A percentile compares a stretch with the other conserved stretches of the same genome.
phyloP scores from a whole-genome alignment of 2,797 vertebrate genomes.

The Gymnocypris eckloni region DNA sequence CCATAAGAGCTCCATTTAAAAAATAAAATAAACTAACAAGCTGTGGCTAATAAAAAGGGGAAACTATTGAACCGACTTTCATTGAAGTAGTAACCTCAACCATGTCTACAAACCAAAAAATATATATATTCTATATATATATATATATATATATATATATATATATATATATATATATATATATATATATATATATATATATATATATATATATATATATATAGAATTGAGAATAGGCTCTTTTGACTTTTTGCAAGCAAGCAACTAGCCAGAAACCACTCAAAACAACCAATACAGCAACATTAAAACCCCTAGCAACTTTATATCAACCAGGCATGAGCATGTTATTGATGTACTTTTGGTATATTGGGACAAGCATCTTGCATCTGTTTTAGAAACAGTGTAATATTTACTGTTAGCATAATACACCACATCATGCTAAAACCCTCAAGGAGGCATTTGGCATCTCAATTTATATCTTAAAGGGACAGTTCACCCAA shows the following conservation, averaged over 20 bases:
- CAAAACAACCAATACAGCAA: background rate
- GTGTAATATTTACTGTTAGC: no score
- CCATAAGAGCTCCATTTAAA: background rate
- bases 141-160: no score
- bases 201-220: background rate
- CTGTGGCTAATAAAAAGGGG: background rate
- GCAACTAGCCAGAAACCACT: background rate
- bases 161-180: no score
- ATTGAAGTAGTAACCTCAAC: background rate
- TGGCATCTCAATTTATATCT: no score
- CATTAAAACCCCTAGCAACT: background rate
- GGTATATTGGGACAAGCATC: background rate
- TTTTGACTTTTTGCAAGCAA: background rate
- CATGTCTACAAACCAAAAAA: no score
- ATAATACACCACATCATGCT: no score
- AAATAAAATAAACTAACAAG: no score
- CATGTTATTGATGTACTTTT: no score
- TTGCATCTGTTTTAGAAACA: background rate
- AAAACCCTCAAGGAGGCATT: no score
- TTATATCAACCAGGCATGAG: background rate
- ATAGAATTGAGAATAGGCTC: background rate
- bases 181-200: background rate
- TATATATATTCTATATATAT: no score
- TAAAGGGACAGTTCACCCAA: no score
- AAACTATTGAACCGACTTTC: background rate